Evolutionary conservation across 2,888 invertebrate genomes (phyloP), one percentile per base, ranked within the genome.

Genomic region (Drosophila meridionalis): DNA sequence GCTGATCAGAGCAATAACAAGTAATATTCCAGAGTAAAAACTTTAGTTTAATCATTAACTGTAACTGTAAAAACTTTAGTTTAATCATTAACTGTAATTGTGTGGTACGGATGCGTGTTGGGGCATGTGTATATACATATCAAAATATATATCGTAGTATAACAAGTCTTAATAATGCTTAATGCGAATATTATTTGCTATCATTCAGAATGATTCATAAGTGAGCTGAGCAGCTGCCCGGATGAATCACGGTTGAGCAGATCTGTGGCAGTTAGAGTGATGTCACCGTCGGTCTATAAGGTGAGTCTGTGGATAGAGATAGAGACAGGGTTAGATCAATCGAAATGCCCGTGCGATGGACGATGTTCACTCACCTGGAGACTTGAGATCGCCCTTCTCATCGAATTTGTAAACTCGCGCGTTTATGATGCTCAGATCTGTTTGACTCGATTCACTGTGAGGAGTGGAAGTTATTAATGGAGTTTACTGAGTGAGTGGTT

Each of bases 361-460:
- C 12, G 14, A 3, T 20, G 14, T 2, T 0, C 4, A 34, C 62
- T 47, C 14, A 87, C 85, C 86, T 45, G 84, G 74, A 1, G 72
- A 68, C 28, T 86, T 86, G 5, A 86, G 75, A 69, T 86, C 87
- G 36, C 86, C 86, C 43, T 77, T 88, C 42, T 87, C 86, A 38
- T 87, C 87, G 67, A 87, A 87, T 53, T 90, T 90, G 38, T 87
- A 87, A 8, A 87, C 86, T 8, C 90, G 83, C 1, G 90, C 90
- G 60, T 87, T 87, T 14, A 87, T 87, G 26, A 90, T 62, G 69
- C 86, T 87, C 55, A 87, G 52, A 73, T 87, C 86, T 0, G 86
- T 87, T 20, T 90, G 90, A 59, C 86, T 87, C 28, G 87, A 70
- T 47, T 87, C 86, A 2, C 86, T 87, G 38, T 3, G 12, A 1